Evolutionary conservation across 2,797 vertebrate species (phyloP), one percentile per base, ranked within the genome.

Genomic region (Thripadectes ignobilis): DNA sequence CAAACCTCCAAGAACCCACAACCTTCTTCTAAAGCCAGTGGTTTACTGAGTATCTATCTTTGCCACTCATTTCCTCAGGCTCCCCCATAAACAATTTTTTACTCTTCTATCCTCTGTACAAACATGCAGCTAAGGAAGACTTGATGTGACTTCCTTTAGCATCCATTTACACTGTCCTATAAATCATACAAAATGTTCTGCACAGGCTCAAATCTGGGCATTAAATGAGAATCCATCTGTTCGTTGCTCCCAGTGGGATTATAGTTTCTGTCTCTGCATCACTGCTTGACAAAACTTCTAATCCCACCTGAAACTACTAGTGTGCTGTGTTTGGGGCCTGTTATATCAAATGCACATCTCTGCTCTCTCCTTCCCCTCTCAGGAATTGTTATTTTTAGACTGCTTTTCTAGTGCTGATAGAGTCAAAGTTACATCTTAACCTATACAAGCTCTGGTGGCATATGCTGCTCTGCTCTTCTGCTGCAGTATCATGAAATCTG

Each of bases 111-210:
- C 46, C 54, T 62, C 55, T 54, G 27, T 71, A 81, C 34, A 21
- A 86, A 54, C n/a, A 46, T 46, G 46, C 57, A 72, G 62, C 58
- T 95, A 74, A 89, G 83, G 55, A 94, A 92, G 59, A 61, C 74
- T 89, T 80, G 71, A 78, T 92, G 57, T 89, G 91, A 92, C 88
- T 95, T 95, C 57, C 84, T 93, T 93, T 82, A 77, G 63, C 92
- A 78, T 92, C 89, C 85, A 55, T 90, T 95, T 95, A 59, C 74
- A 15, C 81, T 91, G 85, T 54, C 80, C 85, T 92, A 88, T 92
- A 95, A 93, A 97, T 93, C 85, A 89, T 88, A 91, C 63, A 84
- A 72, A 94, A 90, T 21, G 3, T 93, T 93, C 92, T 87, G 82
- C 94, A 92, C 63, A 88, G 79, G 46, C 81, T 95, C 77, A 89